Evolutionary conservation across 2,888 invertebrate genomes (phyloP).

Genomic region (Odontothrips loti): DNA sequence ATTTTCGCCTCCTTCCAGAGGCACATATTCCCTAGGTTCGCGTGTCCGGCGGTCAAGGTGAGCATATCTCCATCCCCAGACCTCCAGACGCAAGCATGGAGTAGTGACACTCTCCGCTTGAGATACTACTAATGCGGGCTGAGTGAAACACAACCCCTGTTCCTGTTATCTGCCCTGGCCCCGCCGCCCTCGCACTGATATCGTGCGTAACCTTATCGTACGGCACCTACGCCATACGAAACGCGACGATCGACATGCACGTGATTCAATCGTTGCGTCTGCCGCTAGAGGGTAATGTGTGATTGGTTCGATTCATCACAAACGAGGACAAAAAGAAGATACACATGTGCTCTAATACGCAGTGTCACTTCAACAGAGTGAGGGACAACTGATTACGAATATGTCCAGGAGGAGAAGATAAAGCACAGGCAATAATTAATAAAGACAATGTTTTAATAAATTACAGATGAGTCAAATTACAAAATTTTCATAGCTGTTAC

Average conservation of each 20-base stretch:
- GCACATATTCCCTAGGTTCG: background rate
- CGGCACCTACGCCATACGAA: background rate
- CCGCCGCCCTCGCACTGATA: too few species aligned
- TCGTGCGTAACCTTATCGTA: too few species aligned
- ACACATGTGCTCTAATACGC: background rate
- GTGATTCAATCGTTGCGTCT: background rate
- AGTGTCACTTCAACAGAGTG: background rate
- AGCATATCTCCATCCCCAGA: too few species aligned
- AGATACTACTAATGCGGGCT: too few species aligned
- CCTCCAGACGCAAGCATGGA: too few species aligned
- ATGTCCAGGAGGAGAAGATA: background rate
- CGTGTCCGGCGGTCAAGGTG: background rate
- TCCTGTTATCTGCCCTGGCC: too few species aligned
- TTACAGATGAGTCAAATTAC: background rate
- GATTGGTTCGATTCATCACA: too few species aligned
- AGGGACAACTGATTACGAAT: background rate
- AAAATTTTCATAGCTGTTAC: too few species aligned
- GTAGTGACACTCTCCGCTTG: too few species aligned
- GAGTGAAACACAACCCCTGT: too few species aligned
- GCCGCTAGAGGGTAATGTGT: background rate
- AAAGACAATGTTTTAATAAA: slow-evolving; percentile 6
- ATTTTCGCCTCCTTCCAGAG: background rate
- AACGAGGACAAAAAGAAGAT: background rate
- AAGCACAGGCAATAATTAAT: background rate
- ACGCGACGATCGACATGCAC: background rate